Conservation (phyloP, 2,797 vertebrate genomes). For the Scolopax bukidnonensis region DNA sequence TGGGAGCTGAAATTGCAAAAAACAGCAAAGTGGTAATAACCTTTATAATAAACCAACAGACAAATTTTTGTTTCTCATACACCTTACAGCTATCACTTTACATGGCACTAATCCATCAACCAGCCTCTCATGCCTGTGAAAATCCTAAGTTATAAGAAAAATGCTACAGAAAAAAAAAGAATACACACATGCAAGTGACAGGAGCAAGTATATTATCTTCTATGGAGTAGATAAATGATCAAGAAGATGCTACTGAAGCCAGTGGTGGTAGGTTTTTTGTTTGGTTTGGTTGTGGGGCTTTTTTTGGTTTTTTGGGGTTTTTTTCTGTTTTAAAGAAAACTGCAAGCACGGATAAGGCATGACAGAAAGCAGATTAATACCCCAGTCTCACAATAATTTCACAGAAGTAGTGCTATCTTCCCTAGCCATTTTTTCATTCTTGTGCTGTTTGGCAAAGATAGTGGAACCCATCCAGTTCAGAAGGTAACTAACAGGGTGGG, state of each 20-base stretch:
- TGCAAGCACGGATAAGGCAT: neutral
- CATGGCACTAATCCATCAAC: neutral
- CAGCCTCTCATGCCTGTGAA: neutral
- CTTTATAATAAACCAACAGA: neutral
- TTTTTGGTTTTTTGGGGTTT: no score
- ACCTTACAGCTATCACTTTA: neutral
- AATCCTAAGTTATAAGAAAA: neutral
- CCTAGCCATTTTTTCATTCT: neutral
- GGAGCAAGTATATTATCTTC: neutral
- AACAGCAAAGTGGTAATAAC: neutral
- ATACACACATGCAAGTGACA: neutral
- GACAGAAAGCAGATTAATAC: neutral
- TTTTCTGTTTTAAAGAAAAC: neutral
- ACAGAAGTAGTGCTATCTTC: neutral
- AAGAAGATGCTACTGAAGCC: neutral
- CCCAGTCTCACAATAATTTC: neutral
- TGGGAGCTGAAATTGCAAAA: slow-evolving; percentile 86
- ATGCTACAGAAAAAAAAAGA: neutral
- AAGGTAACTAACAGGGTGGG: neutral
- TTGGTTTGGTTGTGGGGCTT: neutral
- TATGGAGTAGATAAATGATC: neutral
- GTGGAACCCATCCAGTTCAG: neutral
- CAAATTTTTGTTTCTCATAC: neutral
- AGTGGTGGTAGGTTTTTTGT: neutral
- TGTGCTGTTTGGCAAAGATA: neutral